Evolutionary conservation across 2,113 vertebrate genomes (phyloP), one percentile per base, ranked within the genome.

Genomic region (Girardinichthys multiradiatus): DNA sequence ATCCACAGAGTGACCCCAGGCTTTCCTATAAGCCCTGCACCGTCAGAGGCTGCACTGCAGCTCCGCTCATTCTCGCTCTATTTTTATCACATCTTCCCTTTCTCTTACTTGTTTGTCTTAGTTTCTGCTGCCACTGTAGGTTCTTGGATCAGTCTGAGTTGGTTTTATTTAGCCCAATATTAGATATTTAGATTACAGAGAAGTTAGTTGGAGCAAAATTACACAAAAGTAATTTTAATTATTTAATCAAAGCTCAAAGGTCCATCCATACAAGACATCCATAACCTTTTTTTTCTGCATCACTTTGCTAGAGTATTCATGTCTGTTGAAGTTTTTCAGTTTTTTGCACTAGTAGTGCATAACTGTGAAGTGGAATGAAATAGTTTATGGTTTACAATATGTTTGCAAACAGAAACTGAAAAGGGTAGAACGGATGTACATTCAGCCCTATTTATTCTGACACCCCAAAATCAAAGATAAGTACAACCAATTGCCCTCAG

Each of bases 1-100:
- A 76, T 35, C 64, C 12, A 39, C 59, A 9, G 59, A 17, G 11
- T 76, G 80, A 81, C 85, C 74, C 45, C 19, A 14, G 60, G 65
- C 33, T 13, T 24, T 5, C 39, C 70, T 61, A 66, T 29, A 68
- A 83, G 70, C 59, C 4, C 51, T 1, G 27, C 62, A 33, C 70
- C 62, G 39, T 26, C 9, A 48, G 68, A 54, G 48, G 24, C 48
- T 51, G 19, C 45, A 24, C 6, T 2, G 45, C 45, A 0, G 45
- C 45, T 24, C 48, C 10, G 21, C 48, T 54, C 48, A 54, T 54
- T n/a, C 48, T 57, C 39, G n/a, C 37, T 65, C 35, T 27, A n/a
- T 54, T 45, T 64, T 26, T 27, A 64, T 64, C 62, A 37, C 61
- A 27, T 37, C 27, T 28, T 42, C 60, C 35, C 8, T 6, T 4